phyloP scores from a whole-genome alignment of 2,797 vertebrate species.

The Micromesistius poutassou region DNA sequence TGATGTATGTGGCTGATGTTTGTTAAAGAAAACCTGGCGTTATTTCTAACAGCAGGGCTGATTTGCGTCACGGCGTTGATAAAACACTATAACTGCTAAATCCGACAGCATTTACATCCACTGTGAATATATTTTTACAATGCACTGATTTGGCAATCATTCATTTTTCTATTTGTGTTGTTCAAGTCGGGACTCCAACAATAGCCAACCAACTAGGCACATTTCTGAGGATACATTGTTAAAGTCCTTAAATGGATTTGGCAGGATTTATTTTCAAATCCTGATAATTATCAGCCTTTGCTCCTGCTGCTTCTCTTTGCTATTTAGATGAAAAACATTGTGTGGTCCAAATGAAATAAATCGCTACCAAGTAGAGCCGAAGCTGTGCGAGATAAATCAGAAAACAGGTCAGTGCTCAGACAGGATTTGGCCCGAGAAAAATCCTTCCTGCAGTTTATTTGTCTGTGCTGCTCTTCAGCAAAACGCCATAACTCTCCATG shows the following conservation, averaged over 20 bases:
- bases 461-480: conserved; percentile 20
- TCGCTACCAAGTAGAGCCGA: conserved; percentile 27
- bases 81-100: neutral
- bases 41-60: neutral
- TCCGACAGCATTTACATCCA: neutral
- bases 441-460: conserved; percentile 24
- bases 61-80: neutral
- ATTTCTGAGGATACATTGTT: neutral
- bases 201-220: conserved; percentile 3
- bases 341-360: conserved; percentile 14
- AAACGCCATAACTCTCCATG: neutral
- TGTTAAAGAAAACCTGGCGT: neutral
- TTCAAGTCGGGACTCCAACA: neutral
- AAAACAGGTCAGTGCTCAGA: conserved; percentile 35
- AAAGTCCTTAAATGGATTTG: neutral
- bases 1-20: neutral
- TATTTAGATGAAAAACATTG: neutral
- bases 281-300: neutral
- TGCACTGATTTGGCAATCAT: neutral
- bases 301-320: neutral
- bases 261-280: neutral
- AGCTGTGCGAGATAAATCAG: conserved; percentile 20
- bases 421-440: conserved; percentile 30
- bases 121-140: neutral
- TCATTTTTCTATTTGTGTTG: neutral